phyloP scores from a whole-genome alignment of 2,113 vertebrate species.

The Trogon melanurus region DNA sequence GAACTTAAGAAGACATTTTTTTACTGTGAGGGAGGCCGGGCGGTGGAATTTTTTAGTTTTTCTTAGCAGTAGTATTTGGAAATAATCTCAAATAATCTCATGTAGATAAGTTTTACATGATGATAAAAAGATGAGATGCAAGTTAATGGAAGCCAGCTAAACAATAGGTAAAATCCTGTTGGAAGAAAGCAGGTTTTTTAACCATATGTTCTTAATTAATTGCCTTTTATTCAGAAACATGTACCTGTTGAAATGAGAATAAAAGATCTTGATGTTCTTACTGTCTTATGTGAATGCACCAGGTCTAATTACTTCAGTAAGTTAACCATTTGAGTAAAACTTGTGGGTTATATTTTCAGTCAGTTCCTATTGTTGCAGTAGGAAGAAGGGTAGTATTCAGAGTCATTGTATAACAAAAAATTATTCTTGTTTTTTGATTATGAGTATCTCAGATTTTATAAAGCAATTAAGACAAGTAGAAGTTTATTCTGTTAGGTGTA shows the following conservation, averaged over 20 bases:
- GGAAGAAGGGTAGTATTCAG: not conserved
- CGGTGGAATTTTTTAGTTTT: not conserved
- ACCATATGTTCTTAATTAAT: not conserved
- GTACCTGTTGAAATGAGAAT: not conserved
- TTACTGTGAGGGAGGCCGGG: not conserved
- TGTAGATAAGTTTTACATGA: not conserved
- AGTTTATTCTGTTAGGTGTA: not conserved
- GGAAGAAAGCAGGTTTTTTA: not conserved
- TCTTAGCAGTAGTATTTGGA: not conserved
- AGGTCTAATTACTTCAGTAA: not conserved
- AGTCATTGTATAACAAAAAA: not conserved
- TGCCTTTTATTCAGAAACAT: not conserved
- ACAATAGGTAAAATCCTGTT: not conserved
- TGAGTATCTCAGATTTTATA: not conserved
- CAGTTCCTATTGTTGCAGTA: not conserved
- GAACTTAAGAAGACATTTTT: not conserved
- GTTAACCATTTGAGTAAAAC: not conserved
- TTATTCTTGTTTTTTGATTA: not conserved
- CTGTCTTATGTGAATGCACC: not conserved
- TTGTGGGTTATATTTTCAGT: not conserved
- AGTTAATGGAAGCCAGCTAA: not conserved
- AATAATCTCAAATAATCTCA: not conserved
- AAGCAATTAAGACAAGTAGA: not conserved
- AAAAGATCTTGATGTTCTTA: not conserved
- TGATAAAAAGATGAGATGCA: not conserved